Evolutionary conservation across 2,888 invertebrate genomes (phyloP), one percentile per base, ranked within the genome.

Genomic region (Hypselothyrea guttata): DNA sequence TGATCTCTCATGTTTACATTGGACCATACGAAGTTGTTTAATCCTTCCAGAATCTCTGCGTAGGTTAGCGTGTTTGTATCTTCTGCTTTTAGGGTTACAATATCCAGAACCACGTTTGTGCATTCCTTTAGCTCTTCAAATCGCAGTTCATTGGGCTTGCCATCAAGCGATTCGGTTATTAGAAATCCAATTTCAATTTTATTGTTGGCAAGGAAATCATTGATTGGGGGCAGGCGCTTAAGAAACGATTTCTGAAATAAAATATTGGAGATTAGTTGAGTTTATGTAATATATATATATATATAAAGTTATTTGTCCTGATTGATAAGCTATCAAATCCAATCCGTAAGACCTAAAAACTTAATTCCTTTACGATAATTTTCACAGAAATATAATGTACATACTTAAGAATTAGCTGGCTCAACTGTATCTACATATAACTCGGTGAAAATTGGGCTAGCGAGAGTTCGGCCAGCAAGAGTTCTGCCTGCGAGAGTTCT

Each of bases 101-200:
- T 57, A 45, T 78, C 78, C 2, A 78, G 68, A 4, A 58, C 44
- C 11, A 73, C 44, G 59, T 75, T 65, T 15, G 76, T 62, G 0
- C 33, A 35, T 16, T 78, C 65, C 12, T 66, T 75, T 0, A 78
- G 53, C 9, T 68, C 73, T 4, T 75, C 70, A 18, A 56, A 54
- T 7, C 71, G 61, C 1, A 82, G 12, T 47, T 71, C 74, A 41
- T 61, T 57, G 12, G 56, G 42, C 8, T 55, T 59, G n/a, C 48
- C 58, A 1, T 46, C 31, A 11, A 67, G 52, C 4, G 61, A 38
- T 7, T 18, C 53, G 30, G 78, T 82, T 22, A 78, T 12, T 11
- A 78, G 56, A 35, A 82, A 78, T 0, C 78, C 78, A 22, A 78
- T 40, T 34, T 82, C 64, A 5, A 78, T 74, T 34, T 82, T 57